phyloP scores from a whole-genome alignment of 2,113 vertebrate genomes.

The Himantopus leucocephalus region DNA sequence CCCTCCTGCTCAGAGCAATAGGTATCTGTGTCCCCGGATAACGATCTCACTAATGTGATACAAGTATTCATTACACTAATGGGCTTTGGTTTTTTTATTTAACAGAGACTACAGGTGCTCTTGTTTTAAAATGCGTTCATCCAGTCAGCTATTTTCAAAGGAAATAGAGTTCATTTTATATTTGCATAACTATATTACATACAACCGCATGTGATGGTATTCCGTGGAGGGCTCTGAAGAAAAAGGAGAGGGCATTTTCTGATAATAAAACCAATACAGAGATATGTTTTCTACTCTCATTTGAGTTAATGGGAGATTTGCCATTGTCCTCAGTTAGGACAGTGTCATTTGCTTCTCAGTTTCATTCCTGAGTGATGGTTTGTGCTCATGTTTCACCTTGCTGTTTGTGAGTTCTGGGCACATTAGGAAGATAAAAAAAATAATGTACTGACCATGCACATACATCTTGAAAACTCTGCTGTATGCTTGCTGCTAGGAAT shows the following conservation, averaged over 20 bases:
- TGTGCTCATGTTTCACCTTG: slow-evolving; percentile 51
- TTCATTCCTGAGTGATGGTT: slow-evolving; percentile 52
- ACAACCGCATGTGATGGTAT: background rate
- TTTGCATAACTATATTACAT: slow-evolving; percentile 4
- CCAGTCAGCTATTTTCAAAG: background rate
- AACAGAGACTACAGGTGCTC: background rate
- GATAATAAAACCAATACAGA: background rate
- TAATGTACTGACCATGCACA: background rate
- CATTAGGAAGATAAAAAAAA: slow-evolving; percentile 17
- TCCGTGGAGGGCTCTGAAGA: background rate
- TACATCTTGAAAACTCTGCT: background rate
- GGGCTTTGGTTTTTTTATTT: background rate
- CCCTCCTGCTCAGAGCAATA: background rate
- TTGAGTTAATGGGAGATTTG: slow-evolving; percentile 39
- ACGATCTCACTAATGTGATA: background rate
- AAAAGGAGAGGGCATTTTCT: background rate
- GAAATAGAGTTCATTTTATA: background rate
- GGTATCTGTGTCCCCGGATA: background rate
- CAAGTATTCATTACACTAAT: background rate
- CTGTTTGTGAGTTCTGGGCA: background rate
- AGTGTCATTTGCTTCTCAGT: slow-evolving; percentile 21
- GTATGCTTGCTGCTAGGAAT: background rate
- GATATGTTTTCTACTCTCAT: background rate
- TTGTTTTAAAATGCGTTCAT: background rate
- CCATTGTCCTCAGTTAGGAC: slow-evolving; percentile 17